phyloP scores from a whole-genome alignment of 2,888 invertebrate species.

The Drosophila nr. fundita region DNA sequence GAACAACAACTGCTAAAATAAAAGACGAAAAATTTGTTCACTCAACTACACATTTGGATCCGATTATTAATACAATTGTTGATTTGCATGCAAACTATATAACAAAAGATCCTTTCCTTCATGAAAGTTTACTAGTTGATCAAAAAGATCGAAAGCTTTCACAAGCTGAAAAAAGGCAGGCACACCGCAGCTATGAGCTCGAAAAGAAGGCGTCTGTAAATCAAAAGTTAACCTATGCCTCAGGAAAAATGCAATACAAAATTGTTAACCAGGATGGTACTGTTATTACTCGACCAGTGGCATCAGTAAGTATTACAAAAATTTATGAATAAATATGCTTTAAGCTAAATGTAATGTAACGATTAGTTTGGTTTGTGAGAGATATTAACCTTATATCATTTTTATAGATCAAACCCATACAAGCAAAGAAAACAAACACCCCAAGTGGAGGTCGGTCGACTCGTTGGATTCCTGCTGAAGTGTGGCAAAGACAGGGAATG shows the following conservation, averaged over 20 bases:
- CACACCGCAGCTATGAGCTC: constrained; percentile 95
- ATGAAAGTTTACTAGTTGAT: constrained; percentile 97
- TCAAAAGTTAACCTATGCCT: constrained; percentile 86
- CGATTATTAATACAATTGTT: constrained; percentile 91
- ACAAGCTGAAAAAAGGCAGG: constrained; percentile 95
- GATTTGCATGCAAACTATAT: constrained; percentile 88
- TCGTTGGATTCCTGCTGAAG: constrained; percentile 94
- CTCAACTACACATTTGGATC: constrained; percentile 88
- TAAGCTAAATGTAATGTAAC: background rate
- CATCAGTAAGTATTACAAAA: constrained; percentile 86
- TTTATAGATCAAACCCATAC: constrained; percentile 91
- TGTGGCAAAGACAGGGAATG: constrained; percentile 97
- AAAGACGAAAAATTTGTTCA: constrained; percentile 39
- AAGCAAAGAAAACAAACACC: constrained; percentile 86
- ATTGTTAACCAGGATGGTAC: constrained; percentile 87
- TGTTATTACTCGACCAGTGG: constrained; percentile 88
- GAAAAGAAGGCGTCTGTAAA: constrained; percentile 94
- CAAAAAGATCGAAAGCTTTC: constrained; percentile 97
- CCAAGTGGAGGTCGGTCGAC: constrained; percentile 85
- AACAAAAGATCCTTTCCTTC: constrained; percentile 96
- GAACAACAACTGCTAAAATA: constrained; percentile 8
- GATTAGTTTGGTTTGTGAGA: background rate
- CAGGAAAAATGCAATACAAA: constrained; percentile 86
- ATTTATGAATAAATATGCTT: background rate
- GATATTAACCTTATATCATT: background rate